Conservation (phyloP, 92 coral and sea anemone species). For the Desmophyllum pertusum region DNA sequence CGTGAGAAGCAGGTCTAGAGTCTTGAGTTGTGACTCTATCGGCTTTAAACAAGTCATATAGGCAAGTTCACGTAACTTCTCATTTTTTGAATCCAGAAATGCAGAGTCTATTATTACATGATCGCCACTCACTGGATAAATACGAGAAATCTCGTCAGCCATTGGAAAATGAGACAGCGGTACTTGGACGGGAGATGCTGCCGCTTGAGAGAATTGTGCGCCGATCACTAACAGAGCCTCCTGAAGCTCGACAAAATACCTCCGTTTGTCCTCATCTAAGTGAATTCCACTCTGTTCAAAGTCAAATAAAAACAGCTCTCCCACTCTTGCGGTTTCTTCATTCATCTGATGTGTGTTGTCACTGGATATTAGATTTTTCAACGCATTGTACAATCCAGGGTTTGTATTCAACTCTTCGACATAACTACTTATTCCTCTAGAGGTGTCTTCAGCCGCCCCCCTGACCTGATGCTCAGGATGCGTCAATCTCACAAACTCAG, state of each 20-base stretch:
- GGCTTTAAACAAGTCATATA: slow-evolving; percentile 82
- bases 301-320: slow-evolving; percentile 91
- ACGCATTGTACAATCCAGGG: slow-evolving; percentile 70
- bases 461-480: slow-evolving; percentile 79
- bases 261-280: slow-evolving; percentile 76
- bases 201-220: slow-evolving; percentile 78
- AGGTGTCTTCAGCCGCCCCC: slow-evolving; percentile 83
- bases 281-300: slow-evolving; percentile 99
- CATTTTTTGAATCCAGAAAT: slow-evolving; percentile 81
- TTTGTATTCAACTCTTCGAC: slow-evolving; percentile 92
- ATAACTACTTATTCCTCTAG: slow-evolving; percentile 83
- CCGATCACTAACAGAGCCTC: slow-evolving; percentile 84
- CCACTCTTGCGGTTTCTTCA: slow-evolving; percentile 86
- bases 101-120: slow-evolving; percentile 86
- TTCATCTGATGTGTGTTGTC: slow-evolving; percentile 58
- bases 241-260: slow-evolving; percentile 88
- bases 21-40: slow-evolving; percentile 64
- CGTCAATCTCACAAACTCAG: slow-evolving; percentile 95
- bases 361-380: slow-evolving; percentile 46
- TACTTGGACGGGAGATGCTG: slow-evolving; percentile 71
- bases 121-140: slow-evolving; percentile 69
- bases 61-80: slow-evolving; percentile 76
- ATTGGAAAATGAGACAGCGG: slow-evolving; percentile 68
- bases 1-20: slow-evolving; percentile 70
- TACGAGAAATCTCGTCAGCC: slow-evolving; percentile 38